Evolutionary conservation across 2,113 vertebrate species (phyloP).

Genomic region (Holacanthus passer): DNA sequence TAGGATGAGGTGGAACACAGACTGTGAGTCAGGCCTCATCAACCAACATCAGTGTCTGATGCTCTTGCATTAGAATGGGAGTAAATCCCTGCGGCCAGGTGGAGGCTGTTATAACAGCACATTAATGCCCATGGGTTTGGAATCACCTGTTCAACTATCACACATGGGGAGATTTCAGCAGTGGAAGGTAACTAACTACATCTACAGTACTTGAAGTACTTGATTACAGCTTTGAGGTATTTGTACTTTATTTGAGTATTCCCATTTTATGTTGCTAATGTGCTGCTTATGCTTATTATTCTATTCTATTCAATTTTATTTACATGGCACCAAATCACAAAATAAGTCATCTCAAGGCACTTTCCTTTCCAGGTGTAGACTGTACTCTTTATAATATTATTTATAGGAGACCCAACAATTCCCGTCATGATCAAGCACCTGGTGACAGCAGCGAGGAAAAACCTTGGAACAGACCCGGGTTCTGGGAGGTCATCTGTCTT

Average conservation of each 20-base stretch:
- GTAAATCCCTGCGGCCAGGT: not conserved
- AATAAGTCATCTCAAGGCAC: too few species aligned
- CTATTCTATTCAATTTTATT: too few species aligned
- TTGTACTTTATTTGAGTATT: not conserved
- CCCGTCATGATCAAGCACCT: too few species aligned
- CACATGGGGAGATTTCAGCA: not conserved
- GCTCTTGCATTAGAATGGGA: not conserved
- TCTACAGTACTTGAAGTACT: not conserved
- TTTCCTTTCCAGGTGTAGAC: too few species aligned
- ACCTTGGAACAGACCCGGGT: too few species aligned
- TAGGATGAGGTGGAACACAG: not conserved
- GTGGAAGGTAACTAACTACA: not conserved
- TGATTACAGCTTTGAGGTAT: not conserved
- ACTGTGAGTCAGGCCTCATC: not conserved
- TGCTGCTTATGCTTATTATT: too few species aligned
- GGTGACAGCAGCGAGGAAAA: too few species aligned
- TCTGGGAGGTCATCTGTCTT: too few species aligned
- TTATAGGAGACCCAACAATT: too few species aligned
- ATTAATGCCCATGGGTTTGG: not conserved
- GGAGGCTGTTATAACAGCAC: not conserved
- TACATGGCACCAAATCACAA: too few species aligned
- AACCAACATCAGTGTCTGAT: not conserved
- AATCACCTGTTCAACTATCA: not conserved
- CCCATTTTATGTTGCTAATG: not conserved
- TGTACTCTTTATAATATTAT: too few species aligned